Conservation (phyloP, 2,888 invertebrate genomes). For the Meiosimyza platycephala region DNA sequence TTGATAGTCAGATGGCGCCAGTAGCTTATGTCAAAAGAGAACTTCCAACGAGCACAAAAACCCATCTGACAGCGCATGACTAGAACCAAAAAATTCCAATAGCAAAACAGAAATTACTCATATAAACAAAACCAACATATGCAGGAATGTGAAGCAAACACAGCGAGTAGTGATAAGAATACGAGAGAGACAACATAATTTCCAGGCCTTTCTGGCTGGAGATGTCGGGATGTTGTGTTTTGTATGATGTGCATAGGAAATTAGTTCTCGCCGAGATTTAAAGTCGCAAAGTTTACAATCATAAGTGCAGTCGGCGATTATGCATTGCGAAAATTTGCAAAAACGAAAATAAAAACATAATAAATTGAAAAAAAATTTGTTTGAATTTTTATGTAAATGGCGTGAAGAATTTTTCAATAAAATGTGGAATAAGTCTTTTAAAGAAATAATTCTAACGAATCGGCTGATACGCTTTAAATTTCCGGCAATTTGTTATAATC, state of each 20-base stretch:
- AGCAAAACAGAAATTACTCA: not conserved
- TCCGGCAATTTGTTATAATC: not conserved
- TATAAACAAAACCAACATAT: constrained; percentile 17
- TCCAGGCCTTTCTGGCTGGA: constrained; percentile 18
- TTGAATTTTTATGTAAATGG: too few species aligned
- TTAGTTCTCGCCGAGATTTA: constrained; percentile 28
- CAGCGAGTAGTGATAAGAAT: constrained; percentile 12
- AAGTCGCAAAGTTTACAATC: constrained; percentile 21
- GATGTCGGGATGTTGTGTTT: constrained; percentile 12
- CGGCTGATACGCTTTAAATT: not conserved
- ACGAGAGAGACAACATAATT: constrained; percentile 5
- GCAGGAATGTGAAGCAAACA: not conserved
- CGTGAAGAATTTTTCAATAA: not conserved
- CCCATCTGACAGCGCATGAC: constrained; percentile 24
- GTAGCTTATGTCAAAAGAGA: not conserved
- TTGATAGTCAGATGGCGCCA: constrained; percentile 17
- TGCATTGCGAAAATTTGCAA: not conserved
- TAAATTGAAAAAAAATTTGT: too few species aligned
- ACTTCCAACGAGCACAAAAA: too few species aligned
- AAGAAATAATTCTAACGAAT: not conserved
- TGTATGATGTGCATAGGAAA: constrained; percentile 2
- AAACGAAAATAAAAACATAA: not conserved
- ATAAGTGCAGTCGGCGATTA: not conserved
- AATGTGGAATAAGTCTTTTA: not conserved
- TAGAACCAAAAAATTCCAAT: constrained; percentile 1